A percentile compares a stretch with the other conserved stretches of the same genome.
These are phyloP conservation scores for Leptinotarsa rubiginosa DNA, from an alignment of 2,888 invertebrate genomes.

Conservation along the genomic window DNA sequence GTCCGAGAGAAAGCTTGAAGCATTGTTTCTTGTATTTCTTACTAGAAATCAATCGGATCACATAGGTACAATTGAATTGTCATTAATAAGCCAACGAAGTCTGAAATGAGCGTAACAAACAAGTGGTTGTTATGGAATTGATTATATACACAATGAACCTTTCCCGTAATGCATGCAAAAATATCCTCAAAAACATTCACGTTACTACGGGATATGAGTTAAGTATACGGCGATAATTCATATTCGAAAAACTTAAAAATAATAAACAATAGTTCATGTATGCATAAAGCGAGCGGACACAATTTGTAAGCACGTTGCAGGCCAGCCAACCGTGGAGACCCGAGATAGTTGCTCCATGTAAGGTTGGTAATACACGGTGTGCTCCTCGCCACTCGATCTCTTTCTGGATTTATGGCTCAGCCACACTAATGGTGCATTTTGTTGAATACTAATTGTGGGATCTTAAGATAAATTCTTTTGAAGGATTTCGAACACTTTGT, in stretches of 20 bases:
- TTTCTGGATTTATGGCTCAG: constrained; percentile 52
- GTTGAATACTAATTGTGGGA: constrained; percentile 59
- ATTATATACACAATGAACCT: constrained; percentile 35
- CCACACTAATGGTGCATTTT: constrained; percentile 56
- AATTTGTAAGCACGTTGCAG: constrained; percentile 62
- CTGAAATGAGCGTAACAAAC: constrained; percentile 37
- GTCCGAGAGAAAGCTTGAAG: constrained; percentile 39
- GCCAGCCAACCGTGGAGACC: constrained; percentile 62
- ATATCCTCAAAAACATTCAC: constrained; percentile 41
- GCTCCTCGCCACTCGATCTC: constrained; percentile 60
- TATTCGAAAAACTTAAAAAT: constrained; percentile 61
- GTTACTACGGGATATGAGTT: constrained; percentile 58
- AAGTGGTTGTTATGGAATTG: constrained; percentile 33
- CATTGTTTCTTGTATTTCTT: constrained; percentile 37
- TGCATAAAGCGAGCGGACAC: constrained; percentile 63
- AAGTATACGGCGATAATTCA: constrained; percentile 62
- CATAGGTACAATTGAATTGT: constrained; percentile 37
- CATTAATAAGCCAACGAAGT: constrained; percentile 39
- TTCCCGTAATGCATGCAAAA: constrained; percentile 39
- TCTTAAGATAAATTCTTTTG: constrained; percentile 34
- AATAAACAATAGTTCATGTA: constrained; percentile 64
- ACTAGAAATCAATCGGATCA: constrained; percentile 38
- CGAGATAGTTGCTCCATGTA: constrained; percentile 61
- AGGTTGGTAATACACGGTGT: constrained; percentile 60
- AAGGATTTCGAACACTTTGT: constrained; percentile 20